Base-by-base conservation (phyloP, 2,888 invertebrate species). In the Nomada goodeniana region DNA sequence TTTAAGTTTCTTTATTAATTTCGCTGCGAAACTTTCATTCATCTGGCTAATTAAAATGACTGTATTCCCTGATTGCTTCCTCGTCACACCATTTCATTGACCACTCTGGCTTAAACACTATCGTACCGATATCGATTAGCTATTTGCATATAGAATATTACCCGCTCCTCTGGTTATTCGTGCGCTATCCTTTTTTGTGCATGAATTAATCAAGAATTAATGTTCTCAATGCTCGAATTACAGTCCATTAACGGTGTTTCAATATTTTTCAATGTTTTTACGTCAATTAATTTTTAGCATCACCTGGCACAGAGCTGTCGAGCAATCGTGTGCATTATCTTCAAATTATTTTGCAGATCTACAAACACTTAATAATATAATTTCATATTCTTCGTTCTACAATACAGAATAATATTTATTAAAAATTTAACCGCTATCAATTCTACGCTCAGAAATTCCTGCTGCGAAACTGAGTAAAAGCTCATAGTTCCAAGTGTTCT, bases 1-100 rank as follows among this genome's bases (percentile, higher is more conserved):
- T 79, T 79, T 69, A 57, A 59, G 64, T 64, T 79, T 36, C 79
- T 64, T 69, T 64, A 64, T 79, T 78, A 70, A 79, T 79, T 70
- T 69, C 57, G 47, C 42, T 57, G 70, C 9, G 29, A 50, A 59
- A 52, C 29, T 69, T 70, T 70, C 20, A 59, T 79, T 79, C 55
- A 67, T 42, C 69, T 20, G 23, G 63, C 50, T 64, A 78, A 79
- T 79, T 78, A 79, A 77, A 68, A 63, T 63, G 55, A 64, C 55
- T 63, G 55, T 15, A 36, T 5, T 29, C 44, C 47, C 10, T 42
- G 53, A 71, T 76, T 57, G 63, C 44, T 63, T 29, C n/a, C 53
- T 55, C 55, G 42, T 50, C 50, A 29, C 55, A 42, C 55, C 61
- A 26, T 78, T 77, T 69, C 63, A 63, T 55, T 77, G 44, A 52